These are phyloP conservation scores for Drosophila athabasca DNA, from an alignment of 1,140 invertebrate species.

Conservation along the genomic window DNA sequence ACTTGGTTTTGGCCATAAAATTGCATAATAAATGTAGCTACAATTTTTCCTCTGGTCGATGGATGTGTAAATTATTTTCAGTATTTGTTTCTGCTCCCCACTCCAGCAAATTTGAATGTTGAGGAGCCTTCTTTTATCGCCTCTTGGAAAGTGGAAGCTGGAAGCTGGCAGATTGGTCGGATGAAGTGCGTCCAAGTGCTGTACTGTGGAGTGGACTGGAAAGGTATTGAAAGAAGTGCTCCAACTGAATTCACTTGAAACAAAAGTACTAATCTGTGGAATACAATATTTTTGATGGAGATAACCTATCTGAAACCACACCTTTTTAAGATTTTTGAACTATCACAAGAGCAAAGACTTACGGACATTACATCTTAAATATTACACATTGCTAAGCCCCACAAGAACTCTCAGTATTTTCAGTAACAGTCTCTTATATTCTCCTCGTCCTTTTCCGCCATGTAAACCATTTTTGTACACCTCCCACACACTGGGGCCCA, in stretches of 20 bases:
- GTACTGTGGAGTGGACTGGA: background rate
- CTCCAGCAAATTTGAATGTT: conserved; percentile 17
- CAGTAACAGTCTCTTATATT: conserved; percentile 18
- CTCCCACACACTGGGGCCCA: background rate
- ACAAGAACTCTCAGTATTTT: conserved; percentile 13
- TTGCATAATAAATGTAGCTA: conserved; percentile 71
- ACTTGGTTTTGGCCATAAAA: conserved; percentile 76
- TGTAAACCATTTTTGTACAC: conserved; percentile 29
- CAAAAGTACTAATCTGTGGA: no score
- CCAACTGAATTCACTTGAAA: no score
- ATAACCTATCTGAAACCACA: no score
- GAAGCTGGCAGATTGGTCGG: conserved; percentile 7
- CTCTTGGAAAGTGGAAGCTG: conserved; percentile 3
- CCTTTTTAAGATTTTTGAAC: no score
- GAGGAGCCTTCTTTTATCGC: conserved; percentile 1
- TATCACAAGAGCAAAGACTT: no score
- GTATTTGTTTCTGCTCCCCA: conserved; percentile 31
- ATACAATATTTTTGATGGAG: no score
- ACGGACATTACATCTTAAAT: no score
- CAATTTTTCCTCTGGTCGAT: conserved; percentile 34
- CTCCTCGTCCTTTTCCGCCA: conserved; percentile 17
- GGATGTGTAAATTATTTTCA: conserved; percentile 64
- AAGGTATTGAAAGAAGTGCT: background rate
- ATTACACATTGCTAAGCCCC: no score
- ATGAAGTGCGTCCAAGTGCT: background rate